Percentiles rank a stretch among this genome's conserved stretches.
Conservation (phyloP, 1,140 invertebrate species). For the Drosophila ohnishii region DNA sequence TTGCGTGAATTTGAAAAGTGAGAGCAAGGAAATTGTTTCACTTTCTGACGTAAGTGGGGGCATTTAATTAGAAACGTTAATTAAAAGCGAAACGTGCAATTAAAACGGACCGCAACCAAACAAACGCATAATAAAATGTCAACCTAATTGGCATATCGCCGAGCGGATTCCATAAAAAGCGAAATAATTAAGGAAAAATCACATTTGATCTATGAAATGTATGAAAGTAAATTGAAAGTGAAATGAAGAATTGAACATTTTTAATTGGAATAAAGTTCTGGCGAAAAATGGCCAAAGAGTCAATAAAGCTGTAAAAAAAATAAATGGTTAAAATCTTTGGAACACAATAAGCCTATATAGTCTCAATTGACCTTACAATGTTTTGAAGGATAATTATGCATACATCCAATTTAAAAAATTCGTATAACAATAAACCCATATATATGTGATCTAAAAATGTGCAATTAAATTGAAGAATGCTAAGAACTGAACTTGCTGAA, state of each 20-base stretch:
- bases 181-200: slow-evolving; percentile 2
- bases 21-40: slow-evolving; percentile 13
- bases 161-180: slow-evolving; percentile 2
- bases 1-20: slow-evolving; percentile 18
- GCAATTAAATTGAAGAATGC: not conserved
- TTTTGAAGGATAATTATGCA: too few species aligned
- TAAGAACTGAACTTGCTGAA: too few species aligned
- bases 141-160: slow-evolving; percentile 38
- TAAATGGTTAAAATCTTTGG: too few species aligned
- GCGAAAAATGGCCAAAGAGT: not conserved
- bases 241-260: not conserved
- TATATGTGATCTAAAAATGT: not conserved
- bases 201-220: slow-evolving; percentile 1
- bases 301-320: not conserved
- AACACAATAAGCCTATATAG: not conserved
- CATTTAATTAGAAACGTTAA: slow-evolving; percentile 34
- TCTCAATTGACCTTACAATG: not conserved
- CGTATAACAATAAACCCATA: too few species aligned
- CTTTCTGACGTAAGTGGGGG: not conserved
- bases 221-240: slow-evolving; percentile 29
- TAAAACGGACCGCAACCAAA: slow-evolving; percentile 43
- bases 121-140: slow-evolving; percentile 44
- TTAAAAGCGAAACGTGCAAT: slow-evolving; percentile 41
- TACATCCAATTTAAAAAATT: too few species aligned
- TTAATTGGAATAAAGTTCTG: slow-evolving; percentile 2